Base-by-base conservation (phyloP, 1,140 invertebrate species). In the Drepana arcuata region DNA sequence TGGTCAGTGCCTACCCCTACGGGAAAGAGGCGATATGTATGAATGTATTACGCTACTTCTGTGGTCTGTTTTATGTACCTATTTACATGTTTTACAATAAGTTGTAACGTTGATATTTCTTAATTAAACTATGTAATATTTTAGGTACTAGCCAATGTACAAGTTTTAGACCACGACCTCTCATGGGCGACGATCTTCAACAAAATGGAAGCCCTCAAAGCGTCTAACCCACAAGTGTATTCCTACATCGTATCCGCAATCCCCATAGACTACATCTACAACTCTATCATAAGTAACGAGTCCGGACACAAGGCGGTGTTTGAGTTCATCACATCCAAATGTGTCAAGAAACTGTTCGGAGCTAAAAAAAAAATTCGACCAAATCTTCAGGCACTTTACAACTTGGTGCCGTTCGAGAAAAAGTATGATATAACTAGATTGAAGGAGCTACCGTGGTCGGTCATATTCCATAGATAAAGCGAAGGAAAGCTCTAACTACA, bases 361-460 rank as follows among this genome's bases (percentile, higher is more conserved):
- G 29, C 41, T n/a, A 56, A 45, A 24, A 34, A 36, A 2, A 61
- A 57, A 29, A 45, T 49, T 7, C 14, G 16, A 6, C 64, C 67
- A 7, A 37, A 24, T 0, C 10, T 37, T 12, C 30, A 44, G 7
- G 38, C 28, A 0, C 4, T 71, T 10, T 28, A 45, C 0, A 41
- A 34, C 2, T 39, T 80, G 2, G 27, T 35, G 7, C 53, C 38
- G 0, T 72, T 75, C 14, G 46, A 71, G 35, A 48, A 50, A 32
- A 67, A 55, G 35, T 80, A 68, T 40, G 37, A 48, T 39, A 63
- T 77, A 9, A 67, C 51, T 2, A 65, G 50, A 15, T 36, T 80
- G n/a, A 68, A 57, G n/a, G 59, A 63, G 13, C 23, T 80, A n/a
- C 75, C 75, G 1, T 80, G 75, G 75, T 75, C 75, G 14, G 72